A percentile compares a stretch with the other conserved stretches of the same genome.
Conservation (phyloP, 2,113 vertebrate genomes). For the Oceanites oceanicus region DNA sequence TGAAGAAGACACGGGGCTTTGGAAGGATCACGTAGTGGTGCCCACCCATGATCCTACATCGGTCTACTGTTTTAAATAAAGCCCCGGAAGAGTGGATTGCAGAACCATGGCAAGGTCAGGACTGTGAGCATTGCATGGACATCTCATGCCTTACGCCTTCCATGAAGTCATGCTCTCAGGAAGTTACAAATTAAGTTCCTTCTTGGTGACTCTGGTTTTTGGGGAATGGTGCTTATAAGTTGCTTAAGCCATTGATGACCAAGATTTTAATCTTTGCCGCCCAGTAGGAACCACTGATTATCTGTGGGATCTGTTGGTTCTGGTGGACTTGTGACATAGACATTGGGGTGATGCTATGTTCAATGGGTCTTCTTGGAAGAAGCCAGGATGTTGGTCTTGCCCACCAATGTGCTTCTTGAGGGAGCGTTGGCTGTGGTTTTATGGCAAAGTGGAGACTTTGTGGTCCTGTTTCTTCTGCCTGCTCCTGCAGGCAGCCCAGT, state of each 20-base stretch:
- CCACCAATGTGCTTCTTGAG: no score
- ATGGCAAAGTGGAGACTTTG: not conserved
- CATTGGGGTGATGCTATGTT: fast-evolving
- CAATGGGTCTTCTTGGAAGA: not conserved
- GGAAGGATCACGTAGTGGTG: not conserved
- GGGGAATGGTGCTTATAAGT: not conserved
- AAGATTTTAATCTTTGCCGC: no score
- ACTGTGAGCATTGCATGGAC: not conserved
- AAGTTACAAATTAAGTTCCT: not conserved
- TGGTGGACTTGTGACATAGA: fast-evolving
- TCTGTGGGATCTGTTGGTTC: not conserved
- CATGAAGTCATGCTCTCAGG: no score
- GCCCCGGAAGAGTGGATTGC: not conserved
- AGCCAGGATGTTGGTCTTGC: not conserved
- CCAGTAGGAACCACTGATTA: no score
- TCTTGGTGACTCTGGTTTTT: not conserved
- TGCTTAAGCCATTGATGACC: not conserved
- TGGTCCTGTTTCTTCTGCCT: not conserved
- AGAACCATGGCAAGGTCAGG: not conserved
- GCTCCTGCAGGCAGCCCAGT: not conserved
- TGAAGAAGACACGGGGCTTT: not conserved
- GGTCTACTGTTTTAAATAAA: not conserved
- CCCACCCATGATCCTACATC: fast-evolving
- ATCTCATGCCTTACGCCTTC: not conserved
- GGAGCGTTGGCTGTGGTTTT: not conserved